Evolutionary conservation across 2,113 vertebrate genomes (phyloP).

Genomic region (Cairina moschata): DNA sequence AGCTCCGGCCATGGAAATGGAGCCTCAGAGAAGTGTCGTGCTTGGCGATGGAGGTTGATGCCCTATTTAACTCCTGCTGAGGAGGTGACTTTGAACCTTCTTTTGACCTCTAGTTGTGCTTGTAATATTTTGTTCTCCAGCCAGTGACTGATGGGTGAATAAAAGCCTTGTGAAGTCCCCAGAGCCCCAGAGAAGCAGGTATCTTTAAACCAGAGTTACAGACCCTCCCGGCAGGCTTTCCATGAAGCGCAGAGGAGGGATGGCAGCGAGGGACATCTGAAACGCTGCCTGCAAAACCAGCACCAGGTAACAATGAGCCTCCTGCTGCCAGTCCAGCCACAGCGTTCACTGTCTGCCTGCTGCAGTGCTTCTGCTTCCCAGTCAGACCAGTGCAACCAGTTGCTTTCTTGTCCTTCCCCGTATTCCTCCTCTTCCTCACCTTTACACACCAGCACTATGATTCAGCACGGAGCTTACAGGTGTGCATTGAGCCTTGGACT

Average conservation of each 20-base stretch:
- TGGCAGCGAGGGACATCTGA: neutral
- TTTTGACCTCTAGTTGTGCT: neutral
- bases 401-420: neutral
- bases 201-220: neutral
- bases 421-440: neutral
- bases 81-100: neutral
- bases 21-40: neutral
- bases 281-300: neutral
- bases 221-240: fast-evolving
- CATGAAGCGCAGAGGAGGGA: neutral
- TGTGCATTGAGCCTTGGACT: neutral
- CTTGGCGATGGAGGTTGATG: neutral
- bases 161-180: neutral
- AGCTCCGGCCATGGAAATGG: neutral
- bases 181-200: neutral
- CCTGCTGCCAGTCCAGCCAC: neutral
- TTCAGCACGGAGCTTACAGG: neutral
- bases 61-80: neutral
- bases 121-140: neutral
- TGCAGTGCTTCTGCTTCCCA: neutral
- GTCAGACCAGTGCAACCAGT: neutral
- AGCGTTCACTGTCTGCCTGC: fast-evolving
- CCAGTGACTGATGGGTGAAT: neutral
- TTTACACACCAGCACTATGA: neutral
- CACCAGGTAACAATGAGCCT: fast-evolving